phyloP scores from a whole-genome alignment of 1,140 invertebrate species.

The Rhizoglyphus robini region DNA sequence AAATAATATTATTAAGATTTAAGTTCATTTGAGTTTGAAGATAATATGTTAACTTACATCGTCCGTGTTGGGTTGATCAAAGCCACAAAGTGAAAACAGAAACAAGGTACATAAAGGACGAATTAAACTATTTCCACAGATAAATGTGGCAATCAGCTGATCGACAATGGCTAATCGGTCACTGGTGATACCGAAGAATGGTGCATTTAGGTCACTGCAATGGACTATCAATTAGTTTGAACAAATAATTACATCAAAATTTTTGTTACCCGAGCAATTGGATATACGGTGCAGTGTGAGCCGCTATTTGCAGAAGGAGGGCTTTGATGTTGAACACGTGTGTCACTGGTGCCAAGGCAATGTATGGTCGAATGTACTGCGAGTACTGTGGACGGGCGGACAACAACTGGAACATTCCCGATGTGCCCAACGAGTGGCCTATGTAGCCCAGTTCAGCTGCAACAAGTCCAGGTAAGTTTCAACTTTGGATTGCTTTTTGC shows the following conservation, averaged over 20 bases:
- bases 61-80: slow-evolving; percentile 9
- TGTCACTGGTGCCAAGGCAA: slow-evolving; percentile 58
- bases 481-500: not conserved
- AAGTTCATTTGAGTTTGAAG: not conserved
- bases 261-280: not conserved
- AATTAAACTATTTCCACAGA: slow-evolving; percentile 13
- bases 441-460: slow-evolving; percentile 6
- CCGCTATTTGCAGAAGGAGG: not conserved
- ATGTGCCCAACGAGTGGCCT: slow-evolving; percentile 39
- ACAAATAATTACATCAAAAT: slow-evolving; percentile 1
- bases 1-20: not conserved
- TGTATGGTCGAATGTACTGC: slow-evolving; percentile 37
- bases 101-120: not conserved
- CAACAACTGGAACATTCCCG: slow-evolving; percentile 47
- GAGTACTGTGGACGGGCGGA: slow-evolving; percentile 50
- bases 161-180: not conserved
- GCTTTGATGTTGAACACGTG: slow-evolving; percentile 28
- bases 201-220: not conserved
- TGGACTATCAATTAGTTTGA: not conserved
- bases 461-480: not conserved
- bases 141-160: not conserved
- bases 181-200: slow-evolving; percentile 13
- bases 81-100: not conserved
- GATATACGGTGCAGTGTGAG: not conserved
- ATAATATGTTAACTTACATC: not conserved